phyloP scores from a whole-genome alignment of 2,113 vertebrate species.

The Clinocottus analis region DNA sequence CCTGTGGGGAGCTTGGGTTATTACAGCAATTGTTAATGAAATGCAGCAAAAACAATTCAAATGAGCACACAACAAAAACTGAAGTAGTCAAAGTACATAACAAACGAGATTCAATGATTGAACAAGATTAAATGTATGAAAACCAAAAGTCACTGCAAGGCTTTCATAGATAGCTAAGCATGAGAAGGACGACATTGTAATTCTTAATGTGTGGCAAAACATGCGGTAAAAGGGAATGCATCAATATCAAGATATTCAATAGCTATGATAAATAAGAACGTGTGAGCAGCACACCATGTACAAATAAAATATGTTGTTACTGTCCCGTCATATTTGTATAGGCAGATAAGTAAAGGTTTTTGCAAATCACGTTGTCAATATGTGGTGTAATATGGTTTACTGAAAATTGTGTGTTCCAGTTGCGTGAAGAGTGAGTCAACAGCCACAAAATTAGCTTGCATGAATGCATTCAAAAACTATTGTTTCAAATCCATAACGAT shows the following conservation, averaged over 20 bases:
- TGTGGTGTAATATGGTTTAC: background rate
- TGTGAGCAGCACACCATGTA: background rate
- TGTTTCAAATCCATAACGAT: background rate
- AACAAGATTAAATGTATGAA: background rate
- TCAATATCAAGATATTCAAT: background rate
- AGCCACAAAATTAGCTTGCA: background rate
- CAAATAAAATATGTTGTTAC: background rate
- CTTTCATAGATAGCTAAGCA: background rate
- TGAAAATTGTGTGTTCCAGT: slow-evolving; percentile 3
- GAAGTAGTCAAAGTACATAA: background rate
- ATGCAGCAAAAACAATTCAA: background rate
- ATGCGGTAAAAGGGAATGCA: background rate
- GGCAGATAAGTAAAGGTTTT: background rate
- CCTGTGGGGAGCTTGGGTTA: slow-evolving; percentile 6
- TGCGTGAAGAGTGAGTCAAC: background rate
- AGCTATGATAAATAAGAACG: background rate
- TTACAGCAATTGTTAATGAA: slow-evolving; percentile 1
- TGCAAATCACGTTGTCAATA: background rate
- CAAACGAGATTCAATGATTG: background rate
- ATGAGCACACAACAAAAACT: background rate
- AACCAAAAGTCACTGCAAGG: background rate
- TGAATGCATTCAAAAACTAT: background rate
- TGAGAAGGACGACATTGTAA: background rate
- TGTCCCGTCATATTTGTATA: background rate
- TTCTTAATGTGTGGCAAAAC: background rate